Base-by-base conservation (phyloP, 2,888 invertebrate species). In the Metellina segmentata region DNA sequence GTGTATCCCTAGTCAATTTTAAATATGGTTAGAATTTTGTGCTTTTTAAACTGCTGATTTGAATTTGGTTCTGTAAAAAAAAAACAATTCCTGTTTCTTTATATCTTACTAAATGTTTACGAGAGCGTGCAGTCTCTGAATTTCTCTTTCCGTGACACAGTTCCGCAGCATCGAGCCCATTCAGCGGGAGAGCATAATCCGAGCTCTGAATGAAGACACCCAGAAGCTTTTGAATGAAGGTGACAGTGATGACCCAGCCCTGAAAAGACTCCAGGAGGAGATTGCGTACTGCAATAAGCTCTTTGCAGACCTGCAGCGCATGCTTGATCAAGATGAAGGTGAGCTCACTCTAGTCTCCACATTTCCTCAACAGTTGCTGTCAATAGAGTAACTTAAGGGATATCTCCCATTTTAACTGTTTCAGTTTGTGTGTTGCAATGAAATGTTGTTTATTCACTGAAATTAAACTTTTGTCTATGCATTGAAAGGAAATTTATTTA, bases 151-250 rank as follows among this genome's bases (percentile, higher is more conserved):
- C 4, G 34, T 34, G 34, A 2, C 34, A 34, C 49, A 93, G 93
- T 93, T 93, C 81, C 92, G 93, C 51, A 92, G 92, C 78, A 98
- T 99, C 97, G 99, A 99, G 91, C 97, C 98, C 13, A 98, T 98
- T 94, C 98, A 99, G 95, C 96, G 99, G 34, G 98, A 98, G 92
- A 98, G 99, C 5, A 99, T 99, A 94, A 96, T 98, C 13, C 97
- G 97, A 93, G 99, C 99, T 0, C 95, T 99, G 88, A 99, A 99
- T 96, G 99, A 99, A 94, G 99, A 99, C 95, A 99, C 99, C 0
- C 98, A 99, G 95, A 99, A 99, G 94, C 95, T 99, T 93, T 96
- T 99, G 72, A 97, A 97, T 20, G 99, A 99, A 95, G 98, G 99
- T n/a, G 98, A 99, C 96, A 97, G 98, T 2, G 97, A 98, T 51